Evolutionary conservation across 2,797 vertebrate species (phyloP).

Genomic region (Betta splendens): DNA sequence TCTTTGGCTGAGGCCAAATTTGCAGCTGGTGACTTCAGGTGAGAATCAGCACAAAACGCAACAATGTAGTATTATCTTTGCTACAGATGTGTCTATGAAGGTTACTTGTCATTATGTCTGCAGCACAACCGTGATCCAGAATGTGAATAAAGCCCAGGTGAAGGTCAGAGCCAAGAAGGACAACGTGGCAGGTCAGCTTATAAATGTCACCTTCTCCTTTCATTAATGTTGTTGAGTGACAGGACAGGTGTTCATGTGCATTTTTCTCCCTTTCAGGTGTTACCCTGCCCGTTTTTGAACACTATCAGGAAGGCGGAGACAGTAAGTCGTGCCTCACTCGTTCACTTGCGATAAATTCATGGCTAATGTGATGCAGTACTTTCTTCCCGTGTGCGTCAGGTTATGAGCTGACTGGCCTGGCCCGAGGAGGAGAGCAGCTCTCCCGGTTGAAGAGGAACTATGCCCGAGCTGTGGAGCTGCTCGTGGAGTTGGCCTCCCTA

Average conservation of each 20-base stretch:
- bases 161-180: slow-evolving; percentile 97
- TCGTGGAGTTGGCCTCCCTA: slow-evolving; percentile 96
- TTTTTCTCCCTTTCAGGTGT: slow-evolving; percentile 83
- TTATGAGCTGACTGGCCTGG: slow-evolving; percentile 97
- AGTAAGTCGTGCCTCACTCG: slow-evolving; percentile 84
- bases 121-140: slow-evolving; percentile 98
- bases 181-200: slow-evolving; percentile 92
- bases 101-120: slow-evolving; percentile 25
- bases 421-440: slow-evolving; percentile 95
- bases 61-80: background rate
- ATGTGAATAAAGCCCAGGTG: slow-evolving; percentile 98
- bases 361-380: background rate
- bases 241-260: background rate
- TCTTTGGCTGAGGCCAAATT: slow-evolving; percentile 99
- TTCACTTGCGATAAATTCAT: background rate
- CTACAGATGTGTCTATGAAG: background rate
- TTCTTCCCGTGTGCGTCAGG: slow-evolving; percentile 76
- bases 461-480: slow-evolving; percentile 96
- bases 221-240: too few species aligned
- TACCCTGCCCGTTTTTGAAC: slow-evolving; percentile 97
- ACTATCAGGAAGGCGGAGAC: slow-evolving; percentile 98
- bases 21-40: slow-evolving; percentile 98
- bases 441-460: slow-evolving; percentile 99
- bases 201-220: background rate
- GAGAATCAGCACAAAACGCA: slow-evolving; percentile 18